phyloP scores from a whole-genome alignment of 2,113 vertebrate genomes.

The Pelecanus crispus region DNA sequence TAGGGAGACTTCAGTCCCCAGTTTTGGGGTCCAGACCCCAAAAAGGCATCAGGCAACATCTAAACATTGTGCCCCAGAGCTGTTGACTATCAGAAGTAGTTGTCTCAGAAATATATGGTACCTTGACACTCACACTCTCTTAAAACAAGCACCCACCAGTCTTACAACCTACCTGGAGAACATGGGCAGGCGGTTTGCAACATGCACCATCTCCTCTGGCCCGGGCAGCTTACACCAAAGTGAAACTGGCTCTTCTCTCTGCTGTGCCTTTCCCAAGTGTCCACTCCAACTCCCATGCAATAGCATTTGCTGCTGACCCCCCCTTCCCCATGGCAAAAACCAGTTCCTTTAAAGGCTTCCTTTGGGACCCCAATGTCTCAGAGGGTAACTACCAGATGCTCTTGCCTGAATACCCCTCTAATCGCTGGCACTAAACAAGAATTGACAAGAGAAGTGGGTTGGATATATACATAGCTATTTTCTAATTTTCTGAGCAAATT shows the following conservation, averaged over 20 bases:
- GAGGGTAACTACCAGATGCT: neutral
- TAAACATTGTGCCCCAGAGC: neutral
- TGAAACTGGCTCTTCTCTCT: neutral
- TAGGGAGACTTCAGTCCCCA: neutral
- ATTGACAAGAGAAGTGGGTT: neutral
- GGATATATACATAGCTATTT: neutral
- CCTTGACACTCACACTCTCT: neutral
- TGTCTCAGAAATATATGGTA: neutral
- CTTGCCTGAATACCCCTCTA: neutral
- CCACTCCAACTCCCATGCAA: accelerated
- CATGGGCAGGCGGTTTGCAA: accelerated
- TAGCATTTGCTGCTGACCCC: too few species aligned
- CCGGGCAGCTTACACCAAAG: neutral
- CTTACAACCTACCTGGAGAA: neutral
- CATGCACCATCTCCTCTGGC: neutral
- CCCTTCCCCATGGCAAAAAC: neutral
- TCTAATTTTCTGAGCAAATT: conserved; percentile 1
- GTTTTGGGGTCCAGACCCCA: neutral
- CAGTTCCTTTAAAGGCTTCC: neutral
- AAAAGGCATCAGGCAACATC: neutral
- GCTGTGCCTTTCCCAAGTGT: neutral
- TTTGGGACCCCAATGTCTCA: neutral
- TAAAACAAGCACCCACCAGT: neutral
- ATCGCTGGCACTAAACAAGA: neutral
- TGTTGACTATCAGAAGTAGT: neutral